Percentiles rank a stretch among this genome's conserved stretches.
Evolutionary conservation across 2,113 vertebrate genomes (phyloP).

Genomic region (Phodopus roborovskii): DNA sequence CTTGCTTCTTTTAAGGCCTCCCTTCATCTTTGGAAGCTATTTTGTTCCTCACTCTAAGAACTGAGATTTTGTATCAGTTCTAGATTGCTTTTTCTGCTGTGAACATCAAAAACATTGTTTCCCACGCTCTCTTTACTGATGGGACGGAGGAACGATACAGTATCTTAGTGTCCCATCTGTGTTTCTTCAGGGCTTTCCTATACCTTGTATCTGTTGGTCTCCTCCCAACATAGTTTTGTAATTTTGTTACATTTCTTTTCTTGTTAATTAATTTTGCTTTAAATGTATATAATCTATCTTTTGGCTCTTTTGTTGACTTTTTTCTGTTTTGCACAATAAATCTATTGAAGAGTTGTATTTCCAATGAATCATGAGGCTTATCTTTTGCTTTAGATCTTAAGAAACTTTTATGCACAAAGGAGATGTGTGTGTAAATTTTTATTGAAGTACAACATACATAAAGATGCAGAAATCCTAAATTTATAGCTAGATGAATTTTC

Average conservation of each 20-base stretch:
- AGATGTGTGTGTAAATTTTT: slow-evolving; percentile 31
- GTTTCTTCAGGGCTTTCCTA: not conserved
- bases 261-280: slow-evolving; percentile 32
- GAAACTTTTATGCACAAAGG: not conserved
- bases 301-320: not conserved
- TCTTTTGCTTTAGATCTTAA: slow-evolving; percentile 26
- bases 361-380: not conserved
- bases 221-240: not conserved
- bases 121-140: not conserved
- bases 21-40: not conserved
- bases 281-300: not conserved
- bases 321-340: slow-evolving; percentile 15
- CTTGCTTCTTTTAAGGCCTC: not conserved
- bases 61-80: not conserved
- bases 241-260: not conserved
- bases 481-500: slow-evolving; percentile 63
- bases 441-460: slow-evolving; percentile 28
- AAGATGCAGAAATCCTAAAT: slow-evolving; percentile 59
- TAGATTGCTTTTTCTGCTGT: not conserved
- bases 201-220: not conserved
- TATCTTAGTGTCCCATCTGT: not conserved
- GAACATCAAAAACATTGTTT: slow-evolving; percentile 17
- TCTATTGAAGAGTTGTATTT: not conserved
- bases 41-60: not conserved
- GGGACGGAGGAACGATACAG: too few relatives aligned